Percentiles rank a stretch among this genome's conserved stretches.
Conservation (phyloP, 2,888 invertebrate genomes). For the Callosobruchus maculatus region DNA sequence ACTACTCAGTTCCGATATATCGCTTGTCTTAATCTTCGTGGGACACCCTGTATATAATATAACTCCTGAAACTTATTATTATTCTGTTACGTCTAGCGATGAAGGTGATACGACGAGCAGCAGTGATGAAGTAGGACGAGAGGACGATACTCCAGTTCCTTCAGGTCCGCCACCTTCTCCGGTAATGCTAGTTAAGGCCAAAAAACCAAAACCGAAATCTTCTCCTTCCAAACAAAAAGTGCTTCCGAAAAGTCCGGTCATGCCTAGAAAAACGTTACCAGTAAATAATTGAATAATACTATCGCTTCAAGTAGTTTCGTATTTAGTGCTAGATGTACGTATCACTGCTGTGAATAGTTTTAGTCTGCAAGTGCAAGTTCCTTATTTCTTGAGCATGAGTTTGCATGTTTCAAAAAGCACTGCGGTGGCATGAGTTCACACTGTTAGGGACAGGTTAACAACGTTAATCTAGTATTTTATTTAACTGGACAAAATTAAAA, state of each 20-base stretch:
- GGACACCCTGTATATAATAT: too few species aligned
- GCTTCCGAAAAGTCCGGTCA: constrained; percentile 40
- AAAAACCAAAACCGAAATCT: constrained; percentile 34
- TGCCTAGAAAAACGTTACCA: constrained; percentile 57
- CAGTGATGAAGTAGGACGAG: constrained; percentile 55
- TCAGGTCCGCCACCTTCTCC: constrained; percentile 72
- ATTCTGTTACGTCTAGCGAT: too few species aligned
- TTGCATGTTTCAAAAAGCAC: not conserved
- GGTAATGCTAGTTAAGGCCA: constrained; percentile 45
- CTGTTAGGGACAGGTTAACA: too few species aligned
- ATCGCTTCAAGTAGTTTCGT: not conserved
- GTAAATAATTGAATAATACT: constrained; percentile 41
- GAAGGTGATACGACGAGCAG: constrained; percentile 74
- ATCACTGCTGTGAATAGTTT: not conserved
- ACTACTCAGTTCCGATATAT: too few species aligned
- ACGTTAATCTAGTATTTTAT: too few species aligned
- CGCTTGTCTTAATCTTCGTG: too few species aligned
- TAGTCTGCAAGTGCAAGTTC: not conserved
- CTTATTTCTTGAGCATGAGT: not conserved
- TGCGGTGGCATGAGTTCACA: too few species aligned
- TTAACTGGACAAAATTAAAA: too few species aligned
- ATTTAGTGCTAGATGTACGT: not conserved
- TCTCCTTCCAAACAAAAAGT: constrained; percentile 26
- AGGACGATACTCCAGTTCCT: constrained; percentile 38
- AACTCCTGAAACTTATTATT: too few species aligned